A percentile compares a stretch with the other conserved stretches of the same genome.
phyloP scores from a whole-genome alignment of 2,888 invertebrate species.

The Andrena fulva region DNA sequence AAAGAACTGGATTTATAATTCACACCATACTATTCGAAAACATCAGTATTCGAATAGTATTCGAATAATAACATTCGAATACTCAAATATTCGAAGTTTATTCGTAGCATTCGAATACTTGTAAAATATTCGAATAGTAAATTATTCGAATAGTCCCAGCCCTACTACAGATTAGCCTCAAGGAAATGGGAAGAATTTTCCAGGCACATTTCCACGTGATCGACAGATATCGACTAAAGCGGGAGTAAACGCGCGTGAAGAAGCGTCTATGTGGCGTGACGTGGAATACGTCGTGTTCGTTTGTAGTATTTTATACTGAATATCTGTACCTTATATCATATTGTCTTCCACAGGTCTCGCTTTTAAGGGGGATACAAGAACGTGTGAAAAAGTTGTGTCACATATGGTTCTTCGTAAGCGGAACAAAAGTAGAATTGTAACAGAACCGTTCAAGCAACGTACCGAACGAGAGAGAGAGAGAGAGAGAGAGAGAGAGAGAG shows the following conservation, averaged over 20 bases:
- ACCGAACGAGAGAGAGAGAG: constrained; percentile 30
- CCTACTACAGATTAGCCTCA: neutral
- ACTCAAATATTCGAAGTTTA: no score
- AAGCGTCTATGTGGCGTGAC: constrained; percentile 64
- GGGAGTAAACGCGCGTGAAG: constrained; percentile 62
- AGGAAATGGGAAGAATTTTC: constrained; percentile 50
- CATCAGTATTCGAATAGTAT: no score
- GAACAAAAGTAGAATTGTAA: constrained; percentile 53
- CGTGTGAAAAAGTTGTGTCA: constrained; percentile 69
- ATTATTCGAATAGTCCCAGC: no score
- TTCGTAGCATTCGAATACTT: no score
- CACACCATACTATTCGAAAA: no score
- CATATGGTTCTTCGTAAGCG: constrained; percentile 58
- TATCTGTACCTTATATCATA: constrained; percentile 82
- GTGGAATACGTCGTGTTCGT: constrained; percentile 54
- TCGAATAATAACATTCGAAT: no score
- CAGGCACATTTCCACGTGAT: constrained; percentile 43
- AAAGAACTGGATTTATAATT: no score
- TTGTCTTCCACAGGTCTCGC: constrained; percentile 82
- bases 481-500: constrained; percentile 12
- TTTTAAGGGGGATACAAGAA: constrained; percentile 78
- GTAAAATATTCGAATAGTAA: no score
- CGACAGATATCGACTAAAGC: constrained; percentile 35
- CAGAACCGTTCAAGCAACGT: constrained; percentile 62
- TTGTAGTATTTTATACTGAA: constrained; percentile 64